Evolutionary conservation across 2,113 vertebrate species (phyloP).

Genomic region (Pollachius pollachius): DNA sequence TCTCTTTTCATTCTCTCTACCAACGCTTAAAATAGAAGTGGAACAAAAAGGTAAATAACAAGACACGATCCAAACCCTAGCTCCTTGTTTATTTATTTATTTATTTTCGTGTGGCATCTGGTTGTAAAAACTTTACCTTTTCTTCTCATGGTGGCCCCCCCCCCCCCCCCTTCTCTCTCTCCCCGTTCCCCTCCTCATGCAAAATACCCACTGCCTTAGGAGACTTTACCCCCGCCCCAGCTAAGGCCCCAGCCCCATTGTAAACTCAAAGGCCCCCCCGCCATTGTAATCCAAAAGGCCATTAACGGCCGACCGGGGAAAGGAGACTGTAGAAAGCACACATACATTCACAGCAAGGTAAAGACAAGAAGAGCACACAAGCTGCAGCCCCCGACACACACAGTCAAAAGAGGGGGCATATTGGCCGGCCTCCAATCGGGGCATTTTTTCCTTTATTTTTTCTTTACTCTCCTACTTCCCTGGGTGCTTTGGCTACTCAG

Average conservation of each 20-base stretch:
- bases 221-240: background rate
- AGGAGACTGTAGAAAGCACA: too few species aligned
- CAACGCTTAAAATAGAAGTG: slow-evolving; percentile 99
- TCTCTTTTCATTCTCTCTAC: slow-evolving; percentile 97
- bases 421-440: slow-evolving; percentile 81
- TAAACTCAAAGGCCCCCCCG: too few species aligned
- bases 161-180: slow-evolving; percentile 73
- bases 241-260: background rate
- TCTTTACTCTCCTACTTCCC: slow-evolving; percentile 77
- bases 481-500: slow-evolving; percentile 84
- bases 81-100: slow-evolving; percentile 80
- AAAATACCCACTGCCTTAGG: slow-evolving; percentile 51
- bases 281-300: too few species aligned
- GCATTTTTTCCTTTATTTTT: slow-evolving; percentile 34
- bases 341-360: too few species aligned
- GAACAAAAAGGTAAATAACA: slow-evolving; percentile 99
- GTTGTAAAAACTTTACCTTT: slow-evolving; percentile 87
- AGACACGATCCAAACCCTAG: slow-evolving; percentile 91
- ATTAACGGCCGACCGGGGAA: too few species aligned
- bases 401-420: slow-evolving; percentile 83
- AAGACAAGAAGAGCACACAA: slow-evolving; percentile 62
- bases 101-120: slow-evolving; percentile 86
- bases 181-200: slow-evolving; percentile 42
- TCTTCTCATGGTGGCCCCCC: slow-evolving; percentile 83
- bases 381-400: slow-evolving; percentile 71